These are phyloP conservation scores for Leptinotarsa peninsularis DNA, from an alignment of 2,888 invertebrate genomes.

Conservation along the genomic window DNA sequence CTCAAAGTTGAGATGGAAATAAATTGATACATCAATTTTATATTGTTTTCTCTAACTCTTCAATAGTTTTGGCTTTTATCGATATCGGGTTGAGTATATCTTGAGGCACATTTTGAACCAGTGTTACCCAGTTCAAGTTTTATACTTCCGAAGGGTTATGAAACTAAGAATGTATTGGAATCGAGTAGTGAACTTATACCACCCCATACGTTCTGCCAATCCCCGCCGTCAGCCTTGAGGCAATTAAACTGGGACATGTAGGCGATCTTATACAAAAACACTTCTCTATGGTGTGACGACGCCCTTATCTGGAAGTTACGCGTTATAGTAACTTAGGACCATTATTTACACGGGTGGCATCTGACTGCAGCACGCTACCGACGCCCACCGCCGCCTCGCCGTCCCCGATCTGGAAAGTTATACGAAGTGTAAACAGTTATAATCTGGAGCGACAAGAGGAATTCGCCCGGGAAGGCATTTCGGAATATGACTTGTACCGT, in stretches of 20 bases:
- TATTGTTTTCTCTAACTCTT: no score
- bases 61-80: no score
- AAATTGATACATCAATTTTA: no score
- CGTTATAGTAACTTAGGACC: conserved; percentile 15
- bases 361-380: conserved; percentile 28
- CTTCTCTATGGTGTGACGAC: conserved; percentile 16
- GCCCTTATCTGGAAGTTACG: conserved; percentile 24
- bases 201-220: no score
- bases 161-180: no score
- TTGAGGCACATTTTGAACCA: no score
- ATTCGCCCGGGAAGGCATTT: not conserved
- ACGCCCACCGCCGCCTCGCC: not conserved
- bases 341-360: conserved; percentile 29
- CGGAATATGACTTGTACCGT: not conserved
- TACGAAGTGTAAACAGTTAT: conserved; percentile 28
- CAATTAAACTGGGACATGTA: not conserved
- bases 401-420: conserved; percentile 20
- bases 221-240: not conserved
- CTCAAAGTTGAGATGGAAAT: no score
- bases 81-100: no score
- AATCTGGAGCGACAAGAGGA: conserved; percentile 25
- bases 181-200: no score
- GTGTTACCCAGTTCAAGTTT: no score
- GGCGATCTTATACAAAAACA: conserved; percentile 9
- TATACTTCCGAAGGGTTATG: no score